These are phyloP conservation scores for Gastrophysa polygoni DNA, from an alignment of 2,888 invertebrate genomes.

Conservation along the genomic window DNA sequence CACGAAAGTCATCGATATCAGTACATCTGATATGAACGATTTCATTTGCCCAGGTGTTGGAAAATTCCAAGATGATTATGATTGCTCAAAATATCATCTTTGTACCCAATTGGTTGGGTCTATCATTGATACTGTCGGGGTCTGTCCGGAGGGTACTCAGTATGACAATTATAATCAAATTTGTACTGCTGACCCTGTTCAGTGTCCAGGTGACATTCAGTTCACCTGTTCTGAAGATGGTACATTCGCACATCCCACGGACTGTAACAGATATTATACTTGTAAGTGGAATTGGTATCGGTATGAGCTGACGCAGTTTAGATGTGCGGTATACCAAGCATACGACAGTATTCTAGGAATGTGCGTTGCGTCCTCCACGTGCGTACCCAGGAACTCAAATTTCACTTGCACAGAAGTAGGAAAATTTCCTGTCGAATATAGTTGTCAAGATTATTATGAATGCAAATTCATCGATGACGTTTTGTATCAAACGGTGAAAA, in stretches of 20 bases:
- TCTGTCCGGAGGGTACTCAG: slow-evolving; percentile 43
- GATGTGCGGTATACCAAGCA: slow-evolving; percentile 58
- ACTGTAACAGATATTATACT: slow-evolving; percentile 63
- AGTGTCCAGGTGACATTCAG: slow-evolving; percentile 44
- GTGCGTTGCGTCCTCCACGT: slow-evolving; percentile 59
- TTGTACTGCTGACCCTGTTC: slow-evolving; percentile 47
- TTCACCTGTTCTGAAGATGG: slow-evolving; percentile 55
- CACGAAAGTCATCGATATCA: neutral
- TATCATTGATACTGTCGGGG: slow-evolving; percentile 40
- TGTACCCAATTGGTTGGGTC: slow-evolving; percentile 42
- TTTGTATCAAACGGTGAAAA: slow-evolving; percentile 54
- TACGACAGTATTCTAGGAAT: slow-evolving; percentile 55
- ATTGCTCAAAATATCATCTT: slow-evolving; percentile 47
- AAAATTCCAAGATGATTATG: slow-evolving; percentile 43
- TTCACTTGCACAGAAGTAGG: slow-evolving; percentile 56
- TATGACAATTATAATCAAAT: slow-evolving; percentile 42
- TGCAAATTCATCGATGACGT: slow-evolving; percentile 54
- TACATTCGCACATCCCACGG: slow-evolving; percentile 58
- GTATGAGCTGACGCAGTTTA: slow-evolving; percentile 61
- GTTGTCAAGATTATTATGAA: slow-evolving; percentile 60
- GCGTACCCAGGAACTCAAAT: slow-evolving; percentile 38
- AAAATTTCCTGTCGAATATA: slow-evolving; percentile 54
- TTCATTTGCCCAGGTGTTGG: slow-evolving; percentile 44
- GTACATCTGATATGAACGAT: slow-evolving; percentile 6
- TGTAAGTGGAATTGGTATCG: slow-evolving; percentile 60